Conservation (phyloP, 2,113 vertebrate species). For the Entomyzon cyanotis region DNA sequence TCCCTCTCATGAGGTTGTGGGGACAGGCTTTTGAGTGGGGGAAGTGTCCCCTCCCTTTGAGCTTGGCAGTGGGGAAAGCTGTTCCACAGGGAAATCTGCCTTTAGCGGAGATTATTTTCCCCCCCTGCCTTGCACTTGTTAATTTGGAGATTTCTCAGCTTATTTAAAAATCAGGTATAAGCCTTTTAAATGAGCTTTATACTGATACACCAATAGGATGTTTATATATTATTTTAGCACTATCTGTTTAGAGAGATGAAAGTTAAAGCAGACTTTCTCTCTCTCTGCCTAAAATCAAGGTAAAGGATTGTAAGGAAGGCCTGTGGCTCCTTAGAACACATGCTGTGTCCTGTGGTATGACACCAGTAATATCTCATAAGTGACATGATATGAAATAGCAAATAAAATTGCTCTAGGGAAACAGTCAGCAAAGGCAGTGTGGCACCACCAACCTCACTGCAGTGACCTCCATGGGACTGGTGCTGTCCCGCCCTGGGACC, state of each 20-base stretch:
- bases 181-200: not conserved
- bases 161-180: slow-evolving; percentile 5
- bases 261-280: not conserved
- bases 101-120: not conserved
- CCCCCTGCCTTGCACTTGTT: not conserved
- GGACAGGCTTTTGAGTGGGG: not conserved
- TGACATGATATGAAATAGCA: not conserved
- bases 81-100: not conserved
- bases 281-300: not conserved
- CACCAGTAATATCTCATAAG: not conserved
- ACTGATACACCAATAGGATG: not conserved
- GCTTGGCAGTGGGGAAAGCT: not conserved
- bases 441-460: not conserved
- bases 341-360: not conserved
- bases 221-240: not conserved
- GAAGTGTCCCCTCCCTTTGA: rapidly evolving
- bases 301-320: not conserved
- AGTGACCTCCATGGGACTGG: not conserved
- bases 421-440: not conserved
- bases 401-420: not conserved
- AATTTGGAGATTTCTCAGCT: not conserved
- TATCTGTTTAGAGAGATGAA: not conserved
- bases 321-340: not conserved
- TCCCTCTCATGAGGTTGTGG: rapidly evolving
- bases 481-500: not conserved